phyloP scores from a whole-genome alignment of 2,113 vertebrate genomes.

The Indri indri region DNA sequence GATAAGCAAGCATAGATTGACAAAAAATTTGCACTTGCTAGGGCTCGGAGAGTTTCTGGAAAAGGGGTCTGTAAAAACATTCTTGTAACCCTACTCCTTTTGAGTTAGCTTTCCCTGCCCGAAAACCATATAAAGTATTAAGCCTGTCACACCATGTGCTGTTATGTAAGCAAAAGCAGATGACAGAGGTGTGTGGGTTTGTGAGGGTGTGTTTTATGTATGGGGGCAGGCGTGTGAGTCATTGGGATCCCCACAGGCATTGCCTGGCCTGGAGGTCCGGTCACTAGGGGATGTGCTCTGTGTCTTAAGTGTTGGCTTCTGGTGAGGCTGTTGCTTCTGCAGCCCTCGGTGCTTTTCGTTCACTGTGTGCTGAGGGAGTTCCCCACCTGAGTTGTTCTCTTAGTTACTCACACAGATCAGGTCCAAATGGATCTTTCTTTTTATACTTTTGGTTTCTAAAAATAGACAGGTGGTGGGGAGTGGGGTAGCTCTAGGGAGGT shows the following conservation, averaged over 20 bases:
- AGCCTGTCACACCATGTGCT: constrained; percentile 46
- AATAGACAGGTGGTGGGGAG: constrained; percentile 51
- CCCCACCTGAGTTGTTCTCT: constrained; percentile 60
- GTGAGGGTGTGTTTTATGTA: constrained; percentile 54
- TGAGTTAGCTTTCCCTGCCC: background rate
- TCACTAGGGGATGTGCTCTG: background rate
- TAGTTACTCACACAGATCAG: constrained; percentile 32
- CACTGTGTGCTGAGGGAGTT: background rate
- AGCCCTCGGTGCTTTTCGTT: background rate
- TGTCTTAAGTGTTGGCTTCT: background rate
- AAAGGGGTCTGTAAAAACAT: background rate
- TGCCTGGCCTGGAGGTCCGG: background rate
- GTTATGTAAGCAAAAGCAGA: constrained; percentile 78
- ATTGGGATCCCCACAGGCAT: background rate
- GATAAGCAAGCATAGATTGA: background rate
- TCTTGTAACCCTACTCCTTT: background rate
- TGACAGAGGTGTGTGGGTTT: constrained; percentile 58
- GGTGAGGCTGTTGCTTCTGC: background rate
- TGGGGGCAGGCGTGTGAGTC: constrained; percentile 55
- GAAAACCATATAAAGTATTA: background rate
- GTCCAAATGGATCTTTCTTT: constrained; percentile 51
- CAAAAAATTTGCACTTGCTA: background rate
- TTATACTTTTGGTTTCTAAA: constrained; percentile 72
- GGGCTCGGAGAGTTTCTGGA: background rate
- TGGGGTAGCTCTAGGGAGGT: constrained; percentile 50